Base-by-base conservation (phyloP, 2,113 vertebrate species). In the Coptodon bakossiorum region DNA sequence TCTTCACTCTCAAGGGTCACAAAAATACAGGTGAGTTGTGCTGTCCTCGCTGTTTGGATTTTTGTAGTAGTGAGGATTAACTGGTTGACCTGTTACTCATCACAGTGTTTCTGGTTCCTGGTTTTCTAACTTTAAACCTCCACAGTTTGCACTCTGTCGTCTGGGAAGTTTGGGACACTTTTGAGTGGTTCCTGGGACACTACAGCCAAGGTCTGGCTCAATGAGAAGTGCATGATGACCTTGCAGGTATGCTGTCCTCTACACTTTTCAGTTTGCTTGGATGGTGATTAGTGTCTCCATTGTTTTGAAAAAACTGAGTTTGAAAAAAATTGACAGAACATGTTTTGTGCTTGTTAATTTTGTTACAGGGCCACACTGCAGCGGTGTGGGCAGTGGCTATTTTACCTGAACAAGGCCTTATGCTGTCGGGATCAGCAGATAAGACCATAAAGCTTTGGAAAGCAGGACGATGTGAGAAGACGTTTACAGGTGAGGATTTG, bases 381-480 rank as follows among this genome's bases (percentile, higher is more conserved):
- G 98, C 99, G 3, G 98, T 99, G 22, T 99, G 98, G 99, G 97
- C 98, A 9, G 99, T 98, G 87, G 96, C 97, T 84, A 98, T 99
- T 93, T 91, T 99, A 89, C 98, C 98, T 31, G 98, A 99, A 86
- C 98, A 99, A 86, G 99, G 98, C 80, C 96, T 99, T 63, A 99
- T 99, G 98, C 95, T 99, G 91, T 98, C 98, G 53, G 99, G 98
- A 91, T 99, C 99, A 82, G 99, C 99, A 90, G 99, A 99, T 94
- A 99, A 98, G 93, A 98, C 97, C 57, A 97, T 99, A 91, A 99
- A 98, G 90, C 96, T 99, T n/a, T 99, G 98, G 98, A 99, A 99
- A 86, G 98, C 98, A 31, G 98, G 98, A 27, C 97, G 97, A 92
- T 99, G 98, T 93, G 98, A 99, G 94, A 97, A 92, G 87, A 99